These are phyloP conservation scores for Scytalopus superciliaris DNA, from an alignment of 2,113 vertebrate genomes.

Conservation along the genomic window DNA sequence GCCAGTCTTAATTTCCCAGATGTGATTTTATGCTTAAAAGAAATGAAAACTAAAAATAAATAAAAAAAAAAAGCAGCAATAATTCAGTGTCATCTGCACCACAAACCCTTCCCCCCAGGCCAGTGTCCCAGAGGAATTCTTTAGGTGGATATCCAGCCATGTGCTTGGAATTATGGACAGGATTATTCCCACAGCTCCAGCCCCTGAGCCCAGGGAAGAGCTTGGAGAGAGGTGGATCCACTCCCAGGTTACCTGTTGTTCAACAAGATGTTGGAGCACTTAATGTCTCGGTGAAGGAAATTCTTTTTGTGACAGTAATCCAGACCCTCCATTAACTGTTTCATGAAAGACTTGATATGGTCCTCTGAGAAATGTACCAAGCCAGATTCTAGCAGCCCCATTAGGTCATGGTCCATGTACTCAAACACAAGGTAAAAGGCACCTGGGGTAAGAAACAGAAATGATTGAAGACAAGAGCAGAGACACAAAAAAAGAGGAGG, in stretches of 20 bases:
- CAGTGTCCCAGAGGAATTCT: neutral
- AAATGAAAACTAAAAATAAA: rapidly evolving
- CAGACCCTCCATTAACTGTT: slow-evolving; percentile 97
- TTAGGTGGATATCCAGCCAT: neutral
- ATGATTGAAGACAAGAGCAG: neutral
- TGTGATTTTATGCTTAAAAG: neutral
- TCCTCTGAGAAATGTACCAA: slow-evolving; percentile 97
- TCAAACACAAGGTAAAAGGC: slow-evolving; percentile 99
- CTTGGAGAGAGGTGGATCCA: neutral
- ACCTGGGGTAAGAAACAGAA: slow-evolving; percentile 66
- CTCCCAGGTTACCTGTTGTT: slow-evolving; percentile 88
- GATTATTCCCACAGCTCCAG: neutral
- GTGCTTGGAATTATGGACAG: rapidly evolving
- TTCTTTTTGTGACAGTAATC: slow-evolving; percentile 99
- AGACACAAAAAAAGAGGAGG: neutral
- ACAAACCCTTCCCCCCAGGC: neutral
- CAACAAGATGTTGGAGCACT: slow-evolving; percentile 96
- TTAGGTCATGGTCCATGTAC: slow-evolving; percentile 99
- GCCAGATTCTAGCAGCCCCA: slow-evolving; percentile 97
- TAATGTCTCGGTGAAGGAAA: slow-evolving; percentile 97
- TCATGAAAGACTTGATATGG: slow-evolving; percentile 98
- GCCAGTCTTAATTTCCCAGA: neutral
- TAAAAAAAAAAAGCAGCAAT: rapidly evolving
- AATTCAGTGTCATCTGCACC: neutral
- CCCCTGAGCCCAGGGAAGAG: neutral